phyloP scores from a whole-genome alignment of 2,888 invertebrate genomes.

The Drosophila atroscutellata region DNA sequence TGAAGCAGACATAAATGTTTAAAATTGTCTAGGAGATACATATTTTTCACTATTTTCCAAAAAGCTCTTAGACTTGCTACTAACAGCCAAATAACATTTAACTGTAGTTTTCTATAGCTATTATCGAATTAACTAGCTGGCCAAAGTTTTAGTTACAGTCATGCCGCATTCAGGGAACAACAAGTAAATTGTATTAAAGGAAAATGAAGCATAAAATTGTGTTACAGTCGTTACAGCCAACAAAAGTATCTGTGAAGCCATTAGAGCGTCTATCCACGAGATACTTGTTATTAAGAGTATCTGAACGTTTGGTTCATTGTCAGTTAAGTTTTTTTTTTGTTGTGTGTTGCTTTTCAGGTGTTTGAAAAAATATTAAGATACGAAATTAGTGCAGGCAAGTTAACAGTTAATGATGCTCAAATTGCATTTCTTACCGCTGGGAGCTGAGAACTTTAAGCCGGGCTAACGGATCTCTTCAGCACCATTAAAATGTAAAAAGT shows the following conservation, averaged over 20 bases:
- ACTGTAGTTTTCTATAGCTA: constrained; percentile 1
- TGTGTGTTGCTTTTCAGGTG: constrained; percentile 56
- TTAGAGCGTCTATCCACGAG: constrained; percentile 21
- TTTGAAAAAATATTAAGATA: constrained; percentile 65
- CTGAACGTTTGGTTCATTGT: constrained; percentile 19
- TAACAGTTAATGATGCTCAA: constrained; percentile 70
- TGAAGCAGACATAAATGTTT: neutral
- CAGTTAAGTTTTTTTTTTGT: constrained; percentile 4
- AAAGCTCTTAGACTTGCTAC: constrained; percentile 6
- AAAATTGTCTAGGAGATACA: neutral
- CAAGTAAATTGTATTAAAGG: constrained; percentile 40
- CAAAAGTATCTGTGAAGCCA: constrained; percentile 29
- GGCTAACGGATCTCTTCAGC: constrained; percentile 49
- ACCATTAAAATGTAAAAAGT: constrained; percentile 71
- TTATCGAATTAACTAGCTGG: constrained; percentile 5
- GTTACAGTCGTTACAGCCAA: constrained; percentile 12
- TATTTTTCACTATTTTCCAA: constrained; percentile 7
- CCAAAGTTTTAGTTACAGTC: constrained; percentile 28
- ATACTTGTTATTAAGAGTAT: constrained; percentile 28
- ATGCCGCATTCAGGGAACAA: constrained; percentile 45
- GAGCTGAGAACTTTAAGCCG: constrained; percentile 40
- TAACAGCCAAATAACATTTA: constrained; percentile 9
- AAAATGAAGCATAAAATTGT: constrained; percentile 64
- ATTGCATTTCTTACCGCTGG: constrained; percentile 62
- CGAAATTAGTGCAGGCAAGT: constrained; percentile 69